Evolutionary conservation across 1,140 invertebrate genomes (phyloP).

Genomic region (Bradynema listronoti): DNA sequence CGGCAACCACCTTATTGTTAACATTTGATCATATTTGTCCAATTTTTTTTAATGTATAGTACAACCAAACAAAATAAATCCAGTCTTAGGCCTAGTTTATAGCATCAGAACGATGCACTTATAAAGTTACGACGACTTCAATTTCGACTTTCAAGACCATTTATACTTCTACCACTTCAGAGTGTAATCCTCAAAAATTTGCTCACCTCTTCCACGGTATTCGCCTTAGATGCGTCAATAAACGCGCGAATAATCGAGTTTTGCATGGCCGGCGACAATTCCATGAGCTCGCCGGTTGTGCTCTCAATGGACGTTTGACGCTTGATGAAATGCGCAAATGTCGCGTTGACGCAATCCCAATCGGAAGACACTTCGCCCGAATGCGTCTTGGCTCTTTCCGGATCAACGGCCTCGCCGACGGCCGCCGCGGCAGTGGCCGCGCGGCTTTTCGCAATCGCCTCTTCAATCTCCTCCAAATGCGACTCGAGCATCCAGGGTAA

Average conservation of each 20-base stretch:
- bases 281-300: no score
- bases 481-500: conserved; percentile 57
- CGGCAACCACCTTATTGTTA: conserved; percentile 39
- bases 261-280: no score
- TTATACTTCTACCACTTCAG: conserved; percentile 1
- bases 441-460: background rate
- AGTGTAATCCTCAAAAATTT: conserved; percentile 1
- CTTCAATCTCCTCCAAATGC: conserved; percentile 37
- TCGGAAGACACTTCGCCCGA: no score
- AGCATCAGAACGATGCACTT: background rate
- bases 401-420: conserved; percentile 12
- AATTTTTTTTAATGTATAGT: background rate
- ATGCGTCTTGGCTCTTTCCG: conserved; percentile 20
- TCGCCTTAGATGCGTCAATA: conserved; percentile 49
- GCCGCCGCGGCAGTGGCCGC: background rate
- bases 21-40: conserved; percentile 4
- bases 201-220: conserved; percentile 46
- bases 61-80: conserved; percentile 14
- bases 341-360: no score
- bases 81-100: background rate
- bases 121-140: conserved; percentile 14
- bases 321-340: no score
- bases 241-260: conserved; percentile 27
- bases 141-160: conserved; percentile 1
- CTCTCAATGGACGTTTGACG: no score